phyloP scores from a whole-genome alignment of 2,888 invertebrate species.

The Andricus curvator region DNA sequence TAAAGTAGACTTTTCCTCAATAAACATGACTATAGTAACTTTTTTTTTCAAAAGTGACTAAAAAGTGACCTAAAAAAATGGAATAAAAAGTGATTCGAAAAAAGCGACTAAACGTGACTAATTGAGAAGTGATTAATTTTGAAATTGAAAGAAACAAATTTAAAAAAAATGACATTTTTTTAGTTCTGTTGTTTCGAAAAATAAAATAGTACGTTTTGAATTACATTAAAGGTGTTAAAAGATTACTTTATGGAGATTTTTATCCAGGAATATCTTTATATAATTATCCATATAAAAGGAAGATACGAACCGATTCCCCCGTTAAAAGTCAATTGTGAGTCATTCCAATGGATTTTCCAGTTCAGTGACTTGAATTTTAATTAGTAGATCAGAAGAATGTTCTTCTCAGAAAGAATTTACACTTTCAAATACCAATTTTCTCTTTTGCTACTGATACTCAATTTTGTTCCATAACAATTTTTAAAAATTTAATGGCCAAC shows the following conservation, averaged over 20 bases:
- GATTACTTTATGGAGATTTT: not conserved
- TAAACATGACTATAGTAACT: no score
- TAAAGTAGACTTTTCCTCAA: no score
- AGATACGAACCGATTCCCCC: not conserved
- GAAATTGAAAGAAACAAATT: no score
- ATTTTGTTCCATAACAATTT: not conserved
- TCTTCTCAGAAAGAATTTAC: not conserved
- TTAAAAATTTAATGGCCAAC: no score
- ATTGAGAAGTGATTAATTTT: no score
- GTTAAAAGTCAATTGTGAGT: not conserved
- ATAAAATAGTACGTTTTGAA: not conserved
- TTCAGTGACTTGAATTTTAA: slow-evolving; percentile 11
- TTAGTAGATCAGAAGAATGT: not conserved
- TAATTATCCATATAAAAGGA: not conserved
- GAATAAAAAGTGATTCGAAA: no score
- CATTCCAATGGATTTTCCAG: not conserved
- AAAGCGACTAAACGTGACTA: no score
- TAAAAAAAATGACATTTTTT: no score
- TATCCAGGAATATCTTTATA: not conserved
- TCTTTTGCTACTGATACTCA: not conserved
- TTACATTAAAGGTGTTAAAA: not conserved
- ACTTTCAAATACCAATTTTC: not conserved
- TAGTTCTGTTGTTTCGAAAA: no score
- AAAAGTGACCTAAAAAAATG: no score
- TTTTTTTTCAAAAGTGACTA: no score